Percentiles rank a stretch among this genome's conserved stretches.
Evolutionary conservation across 2,888 invertebrate genomes (phyloP).

Genomic region (Aleiodes testaceus): DNA sequence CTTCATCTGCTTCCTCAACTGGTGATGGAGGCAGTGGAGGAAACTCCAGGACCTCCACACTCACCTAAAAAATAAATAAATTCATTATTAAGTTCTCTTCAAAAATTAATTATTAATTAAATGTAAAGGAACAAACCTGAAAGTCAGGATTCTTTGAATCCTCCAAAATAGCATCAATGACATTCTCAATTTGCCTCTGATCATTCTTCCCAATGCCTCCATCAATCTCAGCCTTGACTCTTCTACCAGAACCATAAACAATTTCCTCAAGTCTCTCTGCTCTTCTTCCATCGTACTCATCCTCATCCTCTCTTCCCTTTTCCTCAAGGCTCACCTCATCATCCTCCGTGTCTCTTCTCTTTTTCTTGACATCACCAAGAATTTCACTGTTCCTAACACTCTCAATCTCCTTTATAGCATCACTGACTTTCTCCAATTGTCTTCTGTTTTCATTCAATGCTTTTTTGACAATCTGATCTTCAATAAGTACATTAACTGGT

Average conservation of each 20-base stretch:
- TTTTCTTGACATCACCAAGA: slow-evolving; percentile 47
- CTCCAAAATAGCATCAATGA: slow-evolving; percentile 71
- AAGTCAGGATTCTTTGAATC: slow-evolving; percentile 72
- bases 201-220: slow-evolving; percentile 57
- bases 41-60: slow-evolving; percentile 81
- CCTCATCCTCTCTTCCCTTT: slow-evolving; percentile 1
- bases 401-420: slow-evolving; percentile 70
- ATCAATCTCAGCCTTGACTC: slow-evolving; percentile 48
- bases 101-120: too few species aligned
- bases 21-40: slow-evolving; percentile 89
- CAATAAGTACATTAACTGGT: slow-evolving; percentile 68
- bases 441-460: slow-evolving; percentile 69
- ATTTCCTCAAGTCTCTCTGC: slow-evolving; percentile 57
- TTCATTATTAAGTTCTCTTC: too few species aligned
- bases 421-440: slow-evolving; percentile 69
- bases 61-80: slow-evolving; percentile 60
- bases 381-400: slow-evolving; percentile 67
- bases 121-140: slow-evolving; percentile 62
- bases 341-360: slow-evolving; percentile 51
- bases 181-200: slow-evolving; percentile 72
- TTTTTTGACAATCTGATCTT: slow-evolving; percentile 70
- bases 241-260: slow-evolving; percentile 61
- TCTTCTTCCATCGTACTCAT: slow-evolving; percentile 48
- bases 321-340: not conserved
- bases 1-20: slow-evolving; percentile 85